These are phyloP conservation scores for Alca torda DNA, from an alignment of 2,797 vertebrate genomes.

Conservation along the genomic window DNA sequence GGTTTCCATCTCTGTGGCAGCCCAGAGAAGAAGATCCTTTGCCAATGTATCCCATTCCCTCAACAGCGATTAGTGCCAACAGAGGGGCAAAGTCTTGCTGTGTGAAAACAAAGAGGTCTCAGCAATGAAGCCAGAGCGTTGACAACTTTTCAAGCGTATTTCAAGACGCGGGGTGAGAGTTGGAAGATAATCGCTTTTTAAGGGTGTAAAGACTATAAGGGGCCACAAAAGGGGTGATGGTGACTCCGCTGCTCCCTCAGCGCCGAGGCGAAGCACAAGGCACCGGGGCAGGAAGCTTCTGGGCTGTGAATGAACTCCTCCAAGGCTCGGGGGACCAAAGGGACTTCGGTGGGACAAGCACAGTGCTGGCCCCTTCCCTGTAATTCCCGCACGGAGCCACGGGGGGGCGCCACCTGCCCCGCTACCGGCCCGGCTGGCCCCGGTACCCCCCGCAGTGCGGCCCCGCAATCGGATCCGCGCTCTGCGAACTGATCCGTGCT, in stretches of 20 bases:
- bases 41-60: background rate
- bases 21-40: background rate
- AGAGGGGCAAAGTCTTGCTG: background rate
- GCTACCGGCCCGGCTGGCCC: background rate
- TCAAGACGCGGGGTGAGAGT: background rate
- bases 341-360: background rate
- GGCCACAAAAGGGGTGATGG: background rate
- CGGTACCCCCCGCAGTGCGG: background rate
- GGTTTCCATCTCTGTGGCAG: background rate
- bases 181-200: background rate
- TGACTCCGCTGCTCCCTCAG: background rate
- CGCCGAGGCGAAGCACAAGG: background rate
- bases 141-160: background rate
- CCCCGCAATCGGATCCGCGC: background rate
- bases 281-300: background rate
- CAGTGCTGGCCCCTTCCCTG: background rate
- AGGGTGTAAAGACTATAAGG: background rate
- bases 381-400: rapidly evolving
- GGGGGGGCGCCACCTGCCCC: background rate
- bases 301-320: background rate
- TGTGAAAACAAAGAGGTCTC: background rate
- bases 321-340: background rate
- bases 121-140: background rate
- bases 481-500: background rate
- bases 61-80: rapidly evolving